Evolutionary conservation across 2,888 invertebrate genomes (phyloP).

Genomic region (Globia sparganii): DNA sequence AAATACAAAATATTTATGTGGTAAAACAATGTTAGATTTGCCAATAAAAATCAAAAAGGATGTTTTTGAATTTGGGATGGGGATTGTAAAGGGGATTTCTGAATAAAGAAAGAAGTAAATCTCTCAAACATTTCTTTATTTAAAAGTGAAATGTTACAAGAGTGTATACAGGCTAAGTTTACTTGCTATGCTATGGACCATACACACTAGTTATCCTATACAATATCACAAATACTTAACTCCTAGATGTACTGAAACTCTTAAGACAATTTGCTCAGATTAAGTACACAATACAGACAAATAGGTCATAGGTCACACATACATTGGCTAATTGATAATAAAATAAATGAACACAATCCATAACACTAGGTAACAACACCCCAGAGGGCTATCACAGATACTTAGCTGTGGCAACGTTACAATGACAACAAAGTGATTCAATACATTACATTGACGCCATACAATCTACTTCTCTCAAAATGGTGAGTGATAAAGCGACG

Average conservation of each 20-base stretch:
- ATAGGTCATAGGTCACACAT: constrained; percentile 60
- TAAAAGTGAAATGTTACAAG: constrained; percentile 82
- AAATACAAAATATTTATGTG: constrained; percentile 17
- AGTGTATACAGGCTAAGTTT: constrained; percentile 75
- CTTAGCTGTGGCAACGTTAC: constrained; percentile 52
- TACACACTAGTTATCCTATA: constrained; percentile 76
- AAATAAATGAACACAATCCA: constrained; percentile 64
- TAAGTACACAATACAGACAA: constrained; percentile 59
- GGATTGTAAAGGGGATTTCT: constrained; percentile 70
- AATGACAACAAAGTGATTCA: constrained; percentile 57
- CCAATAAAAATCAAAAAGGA: constrained; percentile 31
- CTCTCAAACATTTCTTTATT: constrained; percentile 87
- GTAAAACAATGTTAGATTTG: neutral
- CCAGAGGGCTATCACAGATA: constrained; percentile 61
- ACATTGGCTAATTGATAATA: constrained; percentile 67
- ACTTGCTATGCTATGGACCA: constrained; percentile 69
- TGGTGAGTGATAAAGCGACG: constrained; percentile 66
- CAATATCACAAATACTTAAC: constrained; percentile 67
- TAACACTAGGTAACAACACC: constrained; percentile 57
- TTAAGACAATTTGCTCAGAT: constrained; percentile 58
- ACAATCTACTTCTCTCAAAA: constrained; percentile 65
- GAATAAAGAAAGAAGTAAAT: constrained; percentile 82
- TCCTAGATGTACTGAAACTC: constrained; percentile 53
- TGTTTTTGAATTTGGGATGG: constrained; percentile 46
- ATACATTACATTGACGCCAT: constrained; percentile 69